phyloP scores from a whole-genome alignment of 2,888 invertebrate species.

The Eurois occulta region DNA sequence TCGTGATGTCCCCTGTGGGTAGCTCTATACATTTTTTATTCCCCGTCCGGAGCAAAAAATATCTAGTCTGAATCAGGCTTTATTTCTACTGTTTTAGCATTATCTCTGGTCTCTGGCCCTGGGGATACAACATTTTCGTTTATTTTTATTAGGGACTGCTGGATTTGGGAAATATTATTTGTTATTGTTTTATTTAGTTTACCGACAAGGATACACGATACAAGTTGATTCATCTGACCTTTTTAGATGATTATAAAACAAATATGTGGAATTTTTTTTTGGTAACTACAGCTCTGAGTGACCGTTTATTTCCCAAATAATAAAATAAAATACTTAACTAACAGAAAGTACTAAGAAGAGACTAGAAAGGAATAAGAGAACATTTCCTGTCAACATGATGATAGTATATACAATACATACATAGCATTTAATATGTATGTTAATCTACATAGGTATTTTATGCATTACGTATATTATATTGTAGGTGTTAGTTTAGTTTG shows the following conservation, averaged over 20 bases:
- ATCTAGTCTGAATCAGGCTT: conserved; percentile 61
- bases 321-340: not conserved
- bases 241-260: not conserved
- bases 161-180: conserved; percentile 46
- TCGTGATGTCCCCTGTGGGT: conserved; percentile 51
- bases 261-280: not conserved
- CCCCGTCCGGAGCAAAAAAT: conserved; percentile 56
- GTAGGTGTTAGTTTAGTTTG: too few relatives aligned
- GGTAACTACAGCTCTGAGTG: not conserved
- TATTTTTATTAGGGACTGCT: conserved; percentile 55
- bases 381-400: too few relatives aligned
- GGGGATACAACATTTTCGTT: conserved; percentile 60
- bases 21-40: conserved; percentile 60
- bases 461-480: too few relatives aligned
- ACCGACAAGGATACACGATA: not conserved
- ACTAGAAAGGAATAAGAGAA: too few relatives aligned
- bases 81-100: conserved; percentile 64
- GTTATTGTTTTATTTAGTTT: conserved; percentile 36
- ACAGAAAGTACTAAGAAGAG: too few relatives aligned
- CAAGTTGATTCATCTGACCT: not conserved
- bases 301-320: not conserved
- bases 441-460: too few relatives aligned
- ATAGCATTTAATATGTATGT: too few relatives aligned
- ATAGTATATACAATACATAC: too few relatives aligned
- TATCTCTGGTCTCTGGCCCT: conserved; percentile 58